Evolutionary conservation across 2,797 vertebrate species (phyloP), one percentile per base, ranked within the genome.

Genomic region (Tachyglossus aculeatus): DNA sequence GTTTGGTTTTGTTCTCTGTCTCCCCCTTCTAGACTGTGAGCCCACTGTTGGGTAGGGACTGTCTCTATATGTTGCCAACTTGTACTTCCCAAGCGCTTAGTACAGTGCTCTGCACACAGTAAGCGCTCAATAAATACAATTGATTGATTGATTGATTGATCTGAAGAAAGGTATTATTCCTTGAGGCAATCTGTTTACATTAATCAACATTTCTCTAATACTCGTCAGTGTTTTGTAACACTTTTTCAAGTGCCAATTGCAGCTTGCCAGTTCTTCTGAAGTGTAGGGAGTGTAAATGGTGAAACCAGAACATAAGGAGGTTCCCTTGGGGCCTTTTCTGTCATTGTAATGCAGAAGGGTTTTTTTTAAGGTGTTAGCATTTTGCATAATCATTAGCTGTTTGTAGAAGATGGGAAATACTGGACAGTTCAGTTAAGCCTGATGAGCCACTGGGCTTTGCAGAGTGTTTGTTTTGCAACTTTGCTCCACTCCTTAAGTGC

Each of bases 121-220:
- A n/a, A n/a, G n/a, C n/a, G n/a, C n/a, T n/a, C n/a, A n/a, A n/a
- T n/a, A n/a, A n/a, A n/a, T n/a, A n/a, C n/a, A n/a, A n/a, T n/a
- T n/a, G n/a, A n/a, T n/a, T n/a, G n/a, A n/a, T n/a, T n/a, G n/a
- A n/a, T n/a, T n/a, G n/a, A n/a, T n/a, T n/a, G n/a, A n/a, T n/a
- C 57, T 80, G 77, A 83, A 88, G 67, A 66, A 88, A 89, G 76
- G 53, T 86, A 81, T 47, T 82, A 80, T 82, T 87, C 62, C 77
- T 87, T 78, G 78, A 81, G 68, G 65, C 72, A 85, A 74, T 56
- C 69, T 89, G 64, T 84, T 90, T 89, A 80, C 80, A 89, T 86
- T 85, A 81, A 81, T 82, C 82, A 89, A 68, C 68, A 78, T 88
- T 80, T 85, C 52, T 73, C 44, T 81, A 79, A 83, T 88, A 87